Base-by-base conservation (phyloP, 2,797 vertebrate species). In the Sebastes itinus region DNA sequence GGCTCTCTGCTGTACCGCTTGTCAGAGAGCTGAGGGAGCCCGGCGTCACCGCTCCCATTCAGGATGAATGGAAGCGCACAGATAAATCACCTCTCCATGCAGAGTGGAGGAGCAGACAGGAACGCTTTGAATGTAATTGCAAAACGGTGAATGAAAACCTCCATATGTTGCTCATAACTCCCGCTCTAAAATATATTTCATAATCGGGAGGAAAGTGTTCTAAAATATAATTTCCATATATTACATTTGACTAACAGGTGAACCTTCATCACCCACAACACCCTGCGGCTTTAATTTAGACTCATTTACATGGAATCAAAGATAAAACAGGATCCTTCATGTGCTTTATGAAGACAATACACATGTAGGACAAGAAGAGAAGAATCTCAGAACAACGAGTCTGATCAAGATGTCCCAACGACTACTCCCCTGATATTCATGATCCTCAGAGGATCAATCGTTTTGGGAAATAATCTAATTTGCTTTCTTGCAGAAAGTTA, bases 71-170 rank as follows among this genome's bases (percentile, higher is more conserved):
- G 78, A 58, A 70, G 7, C 12, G n/a, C 71, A 4, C 83, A 91
- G 89, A 92, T 91, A 85, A 91, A 92, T 92, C 88, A 89, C 82
- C 60, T 30, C 87, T 78, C 73, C 84, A 82, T 66, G 86, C 86
- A 79, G 85, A 89, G 84, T 60, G 83, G 64, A 62, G 75, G 18
- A 55, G 80, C 72, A 62, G 85, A 85, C 84, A 77, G 73, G 74
- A 59, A 59, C 52, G 84, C 82, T 78, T 78, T 82, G 74, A 85
- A 87, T 83, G 85, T 68, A 82, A 88, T 80, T 79, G 70, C 70
- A 71, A 83, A 65, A 65, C 46, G 22, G 22, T 80, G 85, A 89
- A 83, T 78, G 88, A 81, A 92, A 88, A 72, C 72, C 79, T 75
- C 82, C 84, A 72, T 77, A 75, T 87, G 87, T 79, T 82, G 68